Evolutionary conservation across 2,888 invertebrate species (phyloP).

Genomic region (Cheiracanthium punctorium): DNA sequence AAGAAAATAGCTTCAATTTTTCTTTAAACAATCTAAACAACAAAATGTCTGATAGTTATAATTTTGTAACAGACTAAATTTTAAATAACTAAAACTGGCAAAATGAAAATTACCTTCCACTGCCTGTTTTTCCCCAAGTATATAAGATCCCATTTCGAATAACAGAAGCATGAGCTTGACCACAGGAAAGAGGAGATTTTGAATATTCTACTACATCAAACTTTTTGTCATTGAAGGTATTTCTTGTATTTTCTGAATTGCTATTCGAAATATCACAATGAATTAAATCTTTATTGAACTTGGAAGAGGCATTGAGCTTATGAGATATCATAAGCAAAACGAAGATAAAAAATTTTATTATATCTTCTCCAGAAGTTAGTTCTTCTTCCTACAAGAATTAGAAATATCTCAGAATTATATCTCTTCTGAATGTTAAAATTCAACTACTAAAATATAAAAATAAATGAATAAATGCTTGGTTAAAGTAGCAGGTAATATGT

Average conservation of each 20-base stretch:
- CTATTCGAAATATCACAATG: not conserved
- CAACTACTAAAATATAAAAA: slow-evolving; percentile 41
- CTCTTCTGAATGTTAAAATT: too few species aligned
- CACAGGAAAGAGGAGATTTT: slow-evolving; percentile 78
- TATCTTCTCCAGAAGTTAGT: slow-evolving; percentile 71
- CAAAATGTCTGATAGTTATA: too few species aligned
- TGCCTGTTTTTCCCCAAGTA: slow-evolving; percentile 80
- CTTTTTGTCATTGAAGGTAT: not conserved
- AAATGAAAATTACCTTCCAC: slow-evolving; percentile 74
- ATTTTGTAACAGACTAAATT: too few species aligned
- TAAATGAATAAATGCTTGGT: not conserved
- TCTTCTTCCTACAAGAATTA: too few species aligned
- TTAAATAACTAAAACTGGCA: too few species aligned
- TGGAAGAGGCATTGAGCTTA: slow-evolving; percentile 70
- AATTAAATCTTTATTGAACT: slow-evolving; percentile 41
- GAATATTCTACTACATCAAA: not conserved
- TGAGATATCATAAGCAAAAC: slow-evolving; percentile 74
- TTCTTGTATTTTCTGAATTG: not conserved
- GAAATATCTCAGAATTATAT: too few species aligned
- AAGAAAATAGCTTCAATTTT: too few species aligned
- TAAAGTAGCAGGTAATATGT: too few species aligned
- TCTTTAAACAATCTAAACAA: too few species aligned
- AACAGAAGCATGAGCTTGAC: slow-evolving; percentile 81
- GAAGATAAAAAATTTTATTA: slow-evolving; percentile 74
- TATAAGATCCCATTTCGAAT: slow-evolving; percentile 81